Conservation (phyloP, 2,113 vertebrate genomes). For the Lethenteron reissneri region DNA sequence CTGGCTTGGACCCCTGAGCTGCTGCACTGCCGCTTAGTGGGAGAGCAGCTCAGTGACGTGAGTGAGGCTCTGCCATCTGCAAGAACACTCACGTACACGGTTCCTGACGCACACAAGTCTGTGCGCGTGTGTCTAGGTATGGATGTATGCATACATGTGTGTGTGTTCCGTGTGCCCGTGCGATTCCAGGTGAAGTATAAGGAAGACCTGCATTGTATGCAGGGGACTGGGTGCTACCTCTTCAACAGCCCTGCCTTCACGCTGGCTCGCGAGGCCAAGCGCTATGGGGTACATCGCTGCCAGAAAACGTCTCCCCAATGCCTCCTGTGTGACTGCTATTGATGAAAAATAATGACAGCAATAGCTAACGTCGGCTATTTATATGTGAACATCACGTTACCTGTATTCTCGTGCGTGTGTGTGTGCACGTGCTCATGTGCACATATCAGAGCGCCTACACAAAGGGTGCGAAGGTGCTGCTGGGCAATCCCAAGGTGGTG, state of each 20-base stretch:
- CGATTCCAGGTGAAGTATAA: constrained; percentile 18
- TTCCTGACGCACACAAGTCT: too few species aligned
- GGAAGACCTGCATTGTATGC: constrained; percentile 62
- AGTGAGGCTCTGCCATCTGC: constrained; percentile 9
- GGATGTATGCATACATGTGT: too few species aligned
- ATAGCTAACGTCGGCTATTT: too few species aligned
- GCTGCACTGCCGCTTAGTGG: constrained; percentile 57
- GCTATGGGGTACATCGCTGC: too few species aligned
- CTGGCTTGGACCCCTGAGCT: constrained; percentile 62
- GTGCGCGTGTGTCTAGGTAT: too few species aligned
- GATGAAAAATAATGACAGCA: too few species aligned
- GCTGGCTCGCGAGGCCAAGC: not conserved
- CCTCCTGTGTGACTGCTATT: too few species aligned
- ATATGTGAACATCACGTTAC: too few species aligned
- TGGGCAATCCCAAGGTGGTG: constrained; percentile 41
- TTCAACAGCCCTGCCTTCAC: constrained; percentile 81
- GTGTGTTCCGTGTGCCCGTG: too few species aligned
- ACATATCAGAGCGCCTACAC: constrained; percentile 46
- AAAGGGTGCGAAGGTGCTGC: constrained; percentile 56
- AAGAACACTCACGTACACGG: too few species aligned
- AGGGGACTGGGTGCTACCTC: constrained; percentile 66
- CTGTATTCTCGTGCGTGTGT: too few species aligned
- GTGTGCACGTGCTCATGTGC: not conserved
- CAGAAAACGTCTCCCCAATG: too few species aligned
- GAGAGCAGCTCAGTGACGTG: constrained; percentile 80